These are phyloP conservation scores for Pristis pectinata DNA, from an alignment of 2,797 vertebrate species.

Conservation along the genomic window DNA sequence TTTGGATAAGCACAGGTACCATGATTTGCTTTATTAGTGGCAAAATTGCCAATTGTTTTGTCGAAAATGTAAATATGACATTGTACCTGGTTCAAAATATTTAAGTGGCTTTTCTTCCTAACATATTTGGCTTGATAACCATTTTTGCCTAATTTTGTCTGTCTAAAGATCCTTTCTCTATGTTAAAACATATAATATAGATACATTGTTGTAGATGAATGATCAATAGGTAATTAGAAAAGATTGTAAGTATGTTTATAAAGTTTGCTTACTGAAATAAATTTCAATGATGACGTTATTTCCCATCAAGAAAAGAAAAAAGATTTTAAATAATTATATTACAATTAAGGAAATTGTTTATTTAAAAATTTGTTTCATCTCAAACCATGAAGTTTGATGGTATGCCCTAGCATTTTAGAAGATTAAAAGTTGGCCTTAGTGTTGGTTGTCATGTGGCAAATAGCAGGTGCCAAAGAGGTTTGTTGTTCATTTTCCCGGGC, in stretches of 20 bases:
- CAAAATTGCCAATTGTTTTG: background rate
- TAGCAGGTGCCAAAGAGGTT: background rate
- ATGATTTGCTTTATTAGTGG: background rate
- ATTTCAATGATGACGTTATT: background rate
- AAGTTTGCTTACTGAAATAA: background rate
- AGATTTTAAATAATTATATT: background rate
- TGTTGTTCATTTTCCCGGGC: background rate
- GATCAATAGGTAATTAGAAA: slow-evolving; percentile 3
- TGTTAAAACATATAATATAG: background rate
- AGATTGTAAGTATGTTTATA: background rate
- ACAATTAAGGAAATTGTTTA: background rate
- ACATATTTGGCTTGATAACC: background rate
- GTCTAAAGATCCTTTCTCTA: background rate
- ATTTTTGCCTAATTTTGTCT: background rate
- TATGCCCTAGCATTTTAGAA: background rate
- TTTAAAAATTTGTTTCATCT: background rate
- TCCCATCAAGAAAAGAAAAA: background rate
- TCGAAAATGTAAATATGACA: background rate
- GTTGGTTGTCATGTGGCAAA: background rate
- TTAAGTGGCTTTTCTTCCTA: background rate
- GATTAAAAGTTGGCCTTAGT: background rate
- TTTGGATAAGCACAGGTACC: background rate
- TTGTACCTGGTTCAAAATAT: background rate
- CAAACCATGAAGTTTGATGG: background rate
- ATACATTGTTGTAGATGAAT: background rate